These are phyloP conservation scores for Macrotrachela quadricornifera DNA, from an alignment of 1,140 invertebrate genomes.

Conservation along the genomic window DNA sequence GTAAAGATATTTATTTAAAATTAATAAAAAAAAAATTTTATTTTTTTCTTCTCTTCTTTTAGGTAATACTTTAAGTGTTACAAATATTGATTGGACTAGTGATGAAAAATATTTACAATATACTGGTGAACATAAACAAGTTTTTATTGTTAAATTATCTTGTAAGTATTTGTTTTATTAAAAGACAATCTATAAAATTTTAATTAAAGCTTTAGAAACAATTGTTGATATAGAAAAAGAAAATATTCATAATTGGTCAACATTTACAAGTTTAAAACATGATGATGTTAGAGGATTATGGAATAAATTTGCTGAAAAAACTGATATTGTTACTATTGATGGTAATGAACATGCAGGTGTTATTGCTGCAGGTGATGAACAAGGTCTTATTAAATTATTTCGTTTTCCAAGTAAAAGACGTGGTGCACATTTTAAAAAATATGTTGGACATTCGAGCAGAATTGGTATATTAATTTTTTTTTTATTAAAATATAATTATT, in stretches of 20 bases:
- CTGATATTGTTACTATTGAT: slow-evolving; percentile 29
- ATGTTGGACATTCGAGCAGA: slow-evolving; percentile 30
- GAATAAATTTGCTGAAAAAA: slow-evolving; percentile 30
- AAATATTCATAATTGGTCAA: slow-evolving; percentile 21
- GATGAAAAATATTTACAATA: slow-evolving; percentile 28
- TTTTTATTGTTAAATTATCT: slow-evolving; percentile 25
- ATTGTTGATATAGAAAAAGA: slow-evolving; percentile 18
- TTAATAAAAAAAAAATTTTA: slow-evolving; percentile 10
- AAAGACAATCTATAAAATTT: not conserved
- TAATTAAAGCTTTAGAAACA: not conserved
- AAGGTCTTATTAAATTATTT: slow-evolving; percentile 28
- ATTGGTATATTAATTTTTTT: no score
- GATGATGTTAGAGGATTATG: slow-evolving; percentile 28
- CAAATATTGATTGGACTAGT: slow-evolving; percentile 30
- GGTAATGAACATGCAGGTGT: slow-evolving; percentile 19
- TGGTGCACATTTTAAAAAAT: slow-evolving; percentile 30
- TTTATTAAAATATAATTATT: not conserved
- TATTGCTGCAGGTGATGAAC: slow-evolving; percentile 14
- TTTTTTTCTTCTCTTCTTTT: slow-evolving; percentile 20
- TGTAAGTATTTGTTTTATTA: not conserved
- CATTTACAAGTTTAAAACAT: slow-evolving; percentile 28
- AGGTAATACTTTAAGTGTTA: slow-evolving; percentile 23
- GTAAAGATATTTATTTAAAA: no score
- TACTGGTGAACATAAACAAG: slow-evolving; percentile 26
- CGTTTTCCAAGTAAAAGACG: slow-evolving; percentile 26